Evolutionary conservation across 2,113 vertebrate genomes (phyloP).

Genomic region (Chloropsis hardwickii): DNA sequence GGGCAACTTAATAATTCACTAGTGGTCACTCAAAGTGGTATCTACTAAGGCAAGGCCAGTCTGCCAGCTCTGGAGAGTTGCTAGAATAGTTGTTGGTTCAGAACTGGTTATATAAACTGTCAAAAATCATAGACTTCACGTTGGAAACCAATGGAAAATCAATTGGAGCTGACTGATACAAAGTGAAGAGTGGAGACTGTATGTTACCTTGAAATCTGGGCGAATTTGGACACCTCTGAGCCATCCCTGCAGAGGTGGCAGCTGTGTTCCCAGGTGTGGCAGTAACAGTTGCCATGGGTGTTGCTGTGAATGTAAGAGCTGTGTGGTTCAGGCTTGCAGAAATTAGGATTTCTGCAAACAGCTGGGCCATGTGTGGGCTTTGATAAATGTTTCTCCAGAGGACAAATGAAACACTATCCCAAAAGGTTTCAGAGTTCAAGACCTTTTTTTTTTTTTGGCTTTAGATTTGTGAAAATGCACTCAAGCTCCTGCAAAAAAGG

Average conservation of each 20-base stretch:
- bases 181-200: neutral
- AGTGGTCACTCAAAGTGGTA: fast-evolving
- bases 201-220: neutral
- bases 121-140: neutral
- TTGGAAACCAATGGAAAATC: neutral
- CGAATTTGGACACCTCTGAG: neutral
- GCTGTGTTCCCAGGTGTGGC: neutral
- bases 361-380: neutral
- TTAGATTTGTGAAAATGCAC: neutral
- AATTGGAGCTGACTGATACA: neutral
- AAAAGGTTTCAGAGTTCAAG: neutral
- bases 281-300: neutral
- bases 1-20: neutral
- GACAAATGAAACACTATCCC: neutral
- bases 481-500: neutral
- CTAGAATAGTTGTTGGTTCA: neutral
- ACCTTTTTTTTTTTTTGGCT: neutral
- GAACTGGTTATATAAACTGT: neutral
- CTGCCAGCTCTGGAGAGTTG: neutral
- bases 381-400: neutral
- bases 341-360: neutral
- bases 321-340: constrained; percentile 20
- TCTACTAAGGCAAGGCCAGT: neutral
- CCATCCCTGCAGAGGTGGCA: neutral
- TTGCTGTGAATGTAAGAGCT: neutral